Conservation (phyloP, 2,888 invertebrate genomes). For the Thereva unica region DNA sequence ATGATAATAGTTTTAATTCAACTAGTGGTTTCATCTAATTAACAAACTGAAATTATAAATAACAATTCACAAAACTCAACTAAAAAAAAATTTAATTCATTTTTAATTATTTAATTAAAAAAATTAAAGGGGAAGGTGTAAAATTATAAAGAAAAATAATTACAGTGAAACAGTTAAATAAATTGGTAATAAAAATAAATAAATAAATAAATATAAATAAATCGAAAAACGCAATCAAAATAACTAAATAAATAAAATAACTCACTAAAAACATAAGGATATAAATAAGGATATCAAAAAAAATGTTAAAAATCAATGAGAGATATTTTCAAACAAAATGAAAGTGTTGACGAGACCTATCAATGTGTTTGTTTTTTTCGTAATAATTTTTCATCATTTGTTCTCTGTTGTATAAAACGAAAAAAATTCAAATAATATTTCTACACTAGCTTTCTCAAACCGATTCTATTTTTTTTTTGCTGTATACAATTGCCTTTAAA, state of each 20-base stretch:
- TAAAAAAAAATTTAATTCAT: constrained; percentile 32
- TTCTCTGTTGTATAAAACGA: too few species aligned
- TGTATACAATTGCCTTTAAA: constrained; percentile 28
- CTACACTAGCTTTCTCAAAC: background rate
- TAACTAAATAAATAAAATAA: constrained; percentile 20
- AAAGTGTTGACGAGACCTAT: background rate
- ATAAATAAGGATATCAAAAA: constrained; percentile 9
- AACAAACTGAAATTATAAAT: constrained; percentile 44
- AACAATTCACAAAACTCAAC: constrained; percentile 43
- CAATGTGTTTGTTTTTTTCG: background rate
- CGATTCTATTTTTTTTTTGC: constrained; percentile 11
- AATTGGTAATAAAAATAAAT: constrained; percentile 22
- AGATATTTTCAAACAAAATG: background rate
- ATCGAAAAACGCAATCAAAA: constrained; percentile 25
- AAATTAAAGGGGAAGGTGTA: constrained; percentile 28
- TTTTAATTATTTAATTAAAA: constrained; percentile 16
- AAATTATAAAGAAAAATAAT: constrained; percentile 26
- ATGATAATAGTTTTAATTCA: constrained; percentile 43
- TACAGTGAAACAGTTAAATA: constrained; percentile 23
- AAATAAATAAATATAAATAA: constrained; percentile 33
- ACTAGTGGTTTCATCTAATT: constrained; percentile 46
- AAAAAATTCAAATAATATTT: background rate
- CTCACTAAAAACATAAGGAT: constrained; percentile 9
- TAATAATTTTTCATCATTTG: constrained; percentile 3
- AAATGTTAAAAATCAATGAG: background rate